A percentile compares a stretch with the other conserved stretches of the same genome.
These are phyloP conservation scores for Pogonomyrmex californicus DNA, from an alignment of 1,140 invertebrate species.

Conservation along the genomic window DNA sequence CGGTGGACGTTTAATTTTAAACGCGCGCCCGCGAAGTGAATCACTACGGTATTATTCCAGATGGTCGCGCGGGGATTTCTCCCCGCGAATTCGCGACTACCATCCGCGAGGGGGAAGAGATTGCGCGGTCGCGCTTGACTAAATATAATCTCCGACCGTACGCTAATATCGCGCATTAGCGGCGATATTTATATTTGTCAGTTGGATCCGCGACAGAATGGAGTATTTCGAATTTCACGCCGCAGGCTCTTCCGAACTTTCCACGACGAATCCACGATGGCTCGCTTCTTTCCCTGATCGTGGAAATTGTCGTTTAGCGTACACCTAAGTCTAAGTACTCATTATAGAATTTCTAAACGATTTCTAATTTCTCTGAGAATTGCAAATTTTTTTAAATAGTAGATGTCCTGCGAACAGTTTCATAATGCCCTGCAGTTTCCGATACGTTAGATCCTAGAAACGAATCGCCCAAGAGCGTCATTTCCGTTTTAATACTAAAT, in stretches of 20 bases:
- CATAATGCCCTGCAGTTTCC: neutral
- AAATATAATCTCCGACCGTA: slow-evolving; percentile 12
- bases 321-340: too few relatives aligned
- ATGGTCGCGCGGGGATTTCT: slow-evolving; percentile 33
- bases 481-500: neutral
- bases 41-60: slow-evolving; percentile 62
- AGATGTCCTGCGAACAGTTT: too few relatives aligned
- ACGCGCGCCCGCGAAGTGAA: slow-evolving; percentile 26
- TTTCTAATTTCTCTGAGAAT: too few relatives aligned
- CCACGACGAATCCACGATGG: too few relatives aligned
- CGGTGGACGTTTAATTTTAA: slow-evolving; percentile 53
- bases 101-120: neutral
- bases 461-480: too few relatives aligned
- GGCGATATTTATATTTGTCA: slow-evolving; percentile 16
- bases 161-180: neutral
- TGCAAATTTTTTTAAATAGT: too few relatives aligned
- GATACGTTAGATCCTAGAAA: neutral
- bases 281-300: too few relatives aligned
- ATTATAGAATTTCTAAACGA: too few relatives aligned
- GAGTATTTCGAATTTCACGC: neutral
- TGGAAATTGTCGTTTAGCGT: too few relatives aligned
- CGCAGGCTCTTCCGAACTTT: neutral
- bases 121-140: neutral
- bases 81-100: neutral
- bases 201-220: neutral